phyloP scores from a whole-genome alignment of 2,113 vertebrate species.

The Eptesicus fuscus region DNA sequence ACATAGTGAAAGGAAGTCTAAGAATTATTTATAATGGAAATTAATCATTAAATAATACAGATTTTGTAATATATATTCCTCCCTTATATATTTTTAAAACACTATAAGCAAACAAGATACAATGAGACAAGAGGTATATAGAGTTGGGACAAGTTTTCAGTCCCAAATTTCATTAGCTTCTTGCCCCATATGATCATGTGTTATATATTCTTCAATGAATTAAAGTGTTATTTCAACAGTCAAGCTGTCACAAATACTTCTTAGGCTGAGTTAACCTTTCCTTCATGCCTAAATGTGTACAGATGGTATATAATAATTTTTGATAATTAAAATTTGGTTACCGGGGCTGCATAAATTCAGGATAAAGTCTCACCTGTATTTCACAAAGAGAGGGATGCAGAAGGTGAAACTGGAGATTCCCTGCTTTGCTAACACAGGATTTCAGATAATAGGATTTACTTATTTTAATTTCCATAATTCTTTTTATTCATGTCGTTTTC shows the following conservation, averaged over 20 bases:
- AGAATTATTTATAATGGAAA: not conserved
- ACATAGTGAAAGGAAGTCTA: not conserved
- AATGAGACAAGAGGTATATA: not conserved
- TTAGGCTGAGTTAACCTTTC: not conserved
- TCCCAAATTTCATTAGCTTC: not conserved
- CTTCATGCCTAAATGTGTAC: not conserved
- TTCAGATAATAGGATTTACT: conserved; percentile 5
- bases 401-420: not conserved
- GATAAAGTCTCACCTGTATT: not conserved
- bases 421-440: not conserved
- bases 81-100: not conserved
- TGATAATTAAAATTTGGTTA: not conserved
- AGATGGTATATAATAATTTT: not conserved
- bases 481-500: not conserved
- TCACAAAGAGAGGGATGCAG: not conserved
- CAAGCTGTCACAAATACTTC: not conserved
- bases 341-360: not conserved
- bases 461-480: not conserved
- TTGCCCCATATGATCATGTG: not conserved
- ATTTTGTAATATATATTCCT: too few species aligned
- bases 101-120: not conserved
- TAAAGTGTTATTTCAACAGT: not conserved
- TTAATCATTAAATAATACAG: not conserved
- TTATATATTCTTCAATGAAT: not conserved
- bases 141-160: not conserved